Evolutionary conservation across 2,888 invertebrate genomes (phyloP), one percentile per base, ranked within the genome.

Genomic region (Phasia obesa): DNA sequence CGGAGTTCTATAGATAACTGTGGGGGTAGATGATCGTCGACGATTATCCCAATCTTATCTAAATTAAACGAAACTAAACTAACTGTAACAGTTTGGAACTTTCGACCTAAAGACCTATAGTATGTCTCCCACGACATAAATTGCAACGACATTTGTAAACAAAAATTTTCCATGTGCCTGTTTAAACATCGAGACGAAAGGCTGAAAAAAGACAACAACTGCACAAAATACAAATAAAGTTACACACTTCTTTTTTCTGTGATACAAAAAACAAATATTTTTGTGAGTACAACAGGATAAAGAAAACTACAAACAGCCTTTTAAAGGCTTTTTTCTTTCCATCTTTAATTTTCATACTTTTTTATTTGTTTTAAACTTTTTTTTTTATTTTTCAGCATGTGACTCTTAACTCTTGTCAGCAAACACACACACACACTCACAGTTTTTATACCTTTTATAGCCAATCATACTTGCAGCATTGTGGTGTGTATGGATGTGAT

Each of bases 281-380:
- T 11, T 27, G 21, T 17, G 35, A 25, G 4, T 21, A 38, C 13
- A 42, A 25, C 42, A 62, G n/a, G 5, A 53, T 23, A 51, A 25
- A 70, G n/a, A 62, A 53, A 23, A 42, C 38, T 42, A n/a, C 38
- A 62, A 44, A 42, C 15, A 27, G 17, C 38, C 31, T 57, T 65
- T 65, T 57, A 47, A 65, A 7, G 47, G 44, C 35, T 35, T 47
- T 35, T 2, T 7, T 19, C 27, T 42, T 74, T 51, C 1, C 7
- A 11, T 2, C 7, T 64, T 47, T 55, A 47, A 2, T 15, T 64
- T 55, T 49, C 35, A 55, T 27, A 51, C 9, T 0, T 7, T n/a
- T 44, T 35, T 25, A 19, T 35, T 44, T 19, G 17, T 25, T 49
- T 27, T 27, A 4, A 3, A 49, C 17, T 1, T 13, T n/a, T 44